Evolutionary conservation across 1,140 invertebrate genomes (phyloP).

Genomic region (Eurosta solidaginis): DNA sequence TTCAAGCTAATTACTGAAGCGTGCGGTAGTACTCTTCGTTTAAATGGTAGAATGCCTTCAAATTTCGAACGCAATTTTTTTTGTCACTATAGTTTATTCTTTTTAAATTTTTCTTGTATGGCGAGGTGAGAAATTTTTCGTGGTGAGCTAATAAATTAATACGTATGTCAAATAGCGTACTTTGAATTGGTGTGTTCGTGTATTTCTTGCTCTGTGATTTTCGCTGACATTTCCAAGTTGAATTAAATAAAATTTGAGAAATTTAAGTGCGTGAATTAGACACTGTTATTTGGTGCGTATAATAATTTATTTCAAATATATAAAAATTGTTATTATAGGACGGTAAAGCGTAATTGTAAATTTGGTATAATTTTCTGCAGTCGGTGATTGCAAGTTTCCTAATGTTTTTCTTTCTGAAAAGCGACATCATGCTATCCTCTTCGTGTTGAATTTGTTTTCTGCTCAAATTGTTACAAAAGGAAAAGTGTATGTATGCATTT

Average conservation of each 20-base stretch:
- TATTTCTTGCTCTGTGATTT: conserved; percentile 55
- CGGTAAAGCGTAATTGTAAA: background rate
- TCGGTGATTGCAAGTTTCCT: background rate
- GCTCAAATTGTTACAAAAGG: too few species aligned
- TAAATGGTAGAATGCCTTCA: background rate
- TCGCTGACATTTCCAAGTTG: conserved; percentile 54
- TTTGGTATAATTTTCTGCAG: background rate
- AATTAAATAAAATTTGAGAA: conserved; percentile 55
- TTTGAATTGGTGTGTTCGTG: conserved; percentile 25
- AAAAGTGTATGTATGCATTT: too few species aligned
- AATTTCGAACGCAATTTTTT: background rate
- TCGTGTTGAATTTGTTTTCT: background rate
- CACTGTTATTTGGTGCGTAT: conserved; percentile 55
- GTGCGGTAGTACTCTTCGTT: background rate
- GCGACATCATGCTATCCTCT: conserved; percentile 3
- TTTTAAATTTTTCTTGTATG: conserved; percentile 15
- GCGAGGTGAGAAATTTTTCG: conserved; percentile 29
- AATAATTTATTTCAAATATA: conserved; percentile 1
- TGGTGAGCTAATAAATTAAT: background rate
- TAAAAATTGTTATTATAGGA: background rate
- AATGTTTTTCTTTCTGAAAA: background rate
- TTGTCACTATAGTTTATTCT: conserved; percentile 10
- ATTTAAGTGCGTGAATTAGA: conserved; percentile 47
- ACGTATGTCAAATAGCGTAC: conserved; percentile 10
- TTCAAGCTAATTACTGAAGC: background rate